Percentiles rank a stretch among this genome's conserved stretches.
phyloP scores from a whole-genome alignment of 1,140 invertebrate genomes.

The Ptiloglossa arizonensis region DNA sequence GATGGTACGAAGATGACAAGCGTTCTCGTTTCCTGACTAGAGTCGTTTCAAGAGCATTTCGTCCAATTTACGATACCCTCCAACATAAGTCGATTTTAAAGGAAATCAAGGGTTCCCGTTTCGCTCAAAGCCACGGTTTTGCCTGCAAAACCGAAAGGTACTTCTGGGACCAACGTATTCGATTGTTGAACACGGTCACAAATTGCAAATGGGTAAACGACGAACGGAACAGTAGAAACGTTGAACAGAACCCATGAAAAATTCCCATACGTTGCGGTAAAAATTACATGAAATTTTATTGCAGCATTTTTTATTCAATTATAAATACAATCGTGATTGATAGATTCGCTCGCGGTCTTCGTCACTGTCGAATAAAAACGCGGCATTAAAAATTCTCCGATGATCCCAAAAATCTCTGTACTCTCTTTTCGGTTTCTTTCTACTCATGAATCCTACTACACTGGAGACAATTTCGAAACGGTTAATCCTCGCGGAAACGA shows the following conservation, averaged over 20 bases:
- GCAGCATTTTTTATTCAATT: slow-evolving; percentile 27
- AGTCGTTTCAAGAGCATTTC: background rate
- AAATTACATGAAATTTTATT: background rate
- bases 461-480: background rate
- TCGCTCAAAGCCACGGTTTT: background rate
- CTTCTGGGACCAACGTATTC: background rate
- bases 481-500: slow-evolving; percentile 11
- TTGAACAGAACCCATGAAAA: too few species aligned
- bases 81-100: background rate
- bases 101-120: background rate
- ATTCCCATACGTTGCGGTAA: too few species aligned
- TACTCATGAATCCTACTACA: slow-evolving; percentile 4
- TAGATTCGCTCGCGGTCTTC: background rate
- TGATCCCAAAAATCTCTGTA: background rate
- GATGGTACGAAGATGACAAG: background rate
- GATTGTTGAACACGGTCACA: background rate
- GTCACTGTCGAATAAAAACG: background rate
- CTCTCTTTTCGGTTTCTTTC: background rate
- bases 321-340: slow-evolving; percentile 16
- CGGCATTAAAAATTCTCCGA: background rate
- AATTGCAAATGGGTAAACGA: background rate
- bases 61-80: background rate
- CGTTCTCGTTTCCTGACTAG: background rate
- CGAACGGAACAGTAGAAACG: too few species aligned
- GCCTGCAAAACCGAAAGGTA: background rate